These are phyloP conservation scores for Clunio marinus DNA, from an alignment of 2,888 invertebrate genomes.

Conservation along the genomic window DNA sequence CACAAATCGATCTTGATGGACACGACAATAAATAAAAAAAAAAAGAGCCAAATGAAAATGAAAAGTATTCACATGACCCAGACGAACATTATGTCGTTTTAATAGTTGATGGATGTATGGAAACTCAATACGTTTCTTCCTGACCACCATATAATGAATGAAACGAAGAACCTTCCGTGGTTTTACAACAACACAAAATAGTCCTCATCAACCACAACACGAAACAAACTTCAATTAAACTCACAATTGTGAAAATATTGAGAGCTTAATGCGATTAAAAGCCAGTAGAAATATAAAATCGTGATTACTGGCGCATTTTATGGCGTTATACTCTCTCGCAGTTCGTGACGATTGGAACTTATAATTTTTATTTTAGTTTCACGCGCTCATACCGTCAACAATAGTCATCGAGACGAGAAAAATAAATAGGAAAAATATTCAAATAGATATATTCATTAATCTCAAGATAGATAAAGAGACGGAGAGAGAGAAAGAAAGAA, in stretches of 20 bases:
- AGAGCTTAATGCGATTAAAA: constrained; percentile 12
- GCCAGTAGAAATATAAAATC: neutral
- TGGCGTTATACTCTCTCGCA: neutral
- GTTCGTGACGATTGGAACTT: neutral
- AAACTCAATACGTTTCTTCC: neutral
- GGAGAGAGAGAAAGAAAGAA: neutral
- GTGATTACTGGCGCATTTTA: constrained; percentile 15
- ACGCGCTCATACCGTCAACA: neutral
- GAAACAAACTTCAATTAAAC: constrained; percentile 11
- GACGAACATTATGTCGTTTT: neutral
- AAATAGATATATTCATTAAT: constrained; percentile 11
- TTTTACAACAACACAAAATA: too few relatives aligned
- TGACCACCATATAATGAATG: too few relatives aligned
- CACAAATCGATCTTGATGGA: constrained; percentile 9
- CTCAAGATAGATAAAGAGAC: too few relatives aligned
- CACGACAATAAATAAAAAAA: neutral
- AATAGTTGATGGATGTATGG: neutral
- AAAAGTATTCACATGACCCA: constrained; percentile 21
- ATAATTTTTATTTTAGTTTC: neutral
- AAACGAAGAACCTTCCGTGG: too few relatives aligned
- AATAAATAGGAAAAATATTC: neutral
- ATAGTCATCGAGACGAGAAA: too few relatives aligned
- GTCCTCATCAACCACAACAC: neutral
- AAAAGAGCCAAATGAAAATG: too few relatives aligned
- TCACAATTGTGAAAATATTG: neutral